A percentile compares a stretch with the other conserved stretches of the same genome.
These are phyloP conservation scores for Drosophila murphyi DNA, from an alignment of 1,140 invertebrate species.

Conservation along the genomic window DNA sequence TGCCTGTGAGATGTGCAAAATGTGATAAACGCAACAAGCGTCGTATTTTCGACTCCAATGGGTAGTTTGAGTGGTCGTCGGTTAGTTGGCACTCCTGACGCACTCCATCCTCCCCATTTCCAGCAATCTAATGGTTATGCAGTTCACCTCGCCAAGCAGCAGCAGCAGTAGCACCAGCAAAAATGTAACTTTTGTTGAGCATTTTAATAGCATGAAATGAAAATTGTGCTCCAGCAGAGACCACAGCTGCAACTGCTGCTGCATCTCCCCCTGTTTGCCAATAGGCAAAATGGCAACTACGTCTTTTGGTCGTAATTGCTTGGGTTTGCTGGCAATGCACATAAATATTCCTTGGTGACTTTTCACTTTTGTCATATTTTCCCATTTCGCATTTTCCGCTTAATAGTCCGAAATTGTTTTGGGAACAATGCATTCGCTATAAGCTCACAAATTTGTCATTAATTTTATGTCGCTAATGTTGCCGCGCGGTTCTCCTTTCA, in stretches of 20 bases:
- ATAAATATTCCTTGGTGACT: conserved; percentile 48
- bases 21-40: conserved; percentile 63
- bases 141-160: conserved; percentile 29
- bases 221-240: conserved; percentile 39
- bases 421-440: conserved; percentile 57
- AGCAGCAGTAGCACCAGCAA: conserved; percentile 25
- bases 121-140: conserved; percentile 46
- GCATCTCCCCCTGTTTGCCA: not conserved
- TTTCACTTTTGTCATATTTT: conserved; percentile 57
- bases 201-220: conserved; percentile 24
- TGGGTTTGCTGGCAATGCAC: conserved; percentile 32
- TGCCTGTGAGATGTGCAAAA: conserved; percentile 44
- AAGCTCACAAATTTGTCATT: conserved; percentile 68
- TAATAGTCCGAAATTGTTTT: conserved; percentile 53
- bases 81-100: not conserved
- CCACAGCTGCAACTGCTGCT: conserved; percentile 32
- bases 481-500: conserved; percentile 16
- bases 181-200: conserved; percentile 60
- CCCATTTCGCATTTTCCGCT: conserved; percentile 23
- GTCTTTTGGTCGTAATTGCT: conserved; percentile 54
- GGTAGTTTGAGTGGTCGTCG: conserved; percentile 20
- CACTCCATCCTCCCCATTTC: not conserved
- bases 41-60: conserved; percentile 49
- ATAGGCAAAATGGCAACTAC: conserved; percentile 39
- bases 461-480: conserved; percentile 68